Conservation (phyloP, 2,113 vertebrate genomes). For the Oxyura jamaicensis region DNA sequence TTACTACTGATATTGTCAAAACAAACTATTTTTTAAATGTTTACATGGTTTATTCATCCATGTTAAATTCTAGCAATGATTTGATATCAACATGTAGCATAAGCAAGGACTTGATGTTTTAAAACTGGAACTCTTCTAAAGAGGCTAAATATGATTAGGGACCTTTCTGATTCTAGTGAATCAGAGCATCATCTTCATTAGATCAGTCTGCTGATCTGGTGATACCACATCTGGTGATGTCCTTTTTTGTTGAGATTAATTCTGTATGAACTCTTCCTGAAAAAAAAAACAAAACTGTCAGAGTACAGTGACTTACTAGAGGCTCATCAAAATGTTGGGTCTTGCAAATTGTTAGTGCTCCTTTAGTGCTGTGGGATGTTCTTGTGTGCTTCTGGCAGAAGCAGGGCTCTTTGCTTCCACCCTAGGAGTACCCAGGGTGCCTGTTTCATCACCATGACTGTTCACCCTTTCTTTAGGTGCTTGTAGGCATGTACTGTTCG, state of each 20-base stretch:
- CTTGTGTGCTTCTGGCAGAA: not conserved
- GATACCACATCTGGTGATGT: no score
- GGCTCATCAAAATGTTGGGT: accelerated
- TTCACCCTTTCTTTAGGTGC: not conserved
- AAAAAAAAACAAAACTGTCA: no score
- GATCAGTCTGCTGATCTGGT: not conserved
- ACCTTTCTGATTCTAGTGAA: not conserved
- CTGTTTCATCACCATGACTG: not conserved
- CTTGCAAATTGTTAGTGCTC: not conserved
- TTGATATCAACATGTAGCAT: not conserved
- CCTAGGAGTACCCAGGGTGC: not conserved
- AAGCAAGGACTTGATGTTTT: not conserved
- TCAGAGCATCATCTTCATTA: not conserved
- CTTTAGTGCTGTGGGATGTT: not conserved
- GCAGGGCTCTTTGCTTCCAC: not conserved
- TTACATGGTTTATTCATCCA: not conserved
- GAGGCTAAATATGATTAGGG: not conserved
- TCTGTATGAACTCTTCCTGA: not conserved
- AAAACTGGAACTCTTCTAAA: not conserved
- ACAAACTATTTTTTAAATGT: not conserved
- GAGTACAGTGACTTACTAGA: not conserved
- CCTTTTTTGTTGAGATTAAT: not conserved
- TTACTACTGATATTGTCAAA: not conserved
- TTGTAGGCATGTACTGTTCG: not conserved
- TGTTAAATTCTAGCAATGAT: not conserved